phyloP scores from a whole-genome alignment of 2,797 vertebrate species.

The Halcyon leucocephala region DNA sequence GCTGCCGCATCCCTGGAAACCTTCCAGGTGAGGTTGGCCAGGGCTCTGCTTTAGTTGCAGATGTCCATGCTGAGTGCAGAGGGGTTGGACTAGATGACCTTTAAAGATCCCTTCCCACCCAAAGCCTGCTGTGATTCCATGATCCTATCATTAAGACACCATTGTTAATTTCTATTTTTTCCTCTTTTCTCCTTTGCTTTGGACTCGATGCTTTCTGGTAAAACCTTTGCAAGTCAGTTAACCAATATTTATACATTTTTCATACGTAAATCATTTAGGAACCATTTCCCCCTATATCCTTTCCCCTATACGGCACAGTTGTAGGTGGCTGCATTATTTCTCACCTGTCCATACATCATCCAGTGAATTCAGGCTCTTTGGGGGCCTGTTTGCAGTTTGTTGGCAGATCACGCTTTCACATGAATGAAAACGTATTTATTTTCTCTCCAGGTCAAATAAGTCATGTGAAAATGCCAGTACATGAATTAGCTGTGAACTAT shows the following conservation, averaged over 20 bases:
- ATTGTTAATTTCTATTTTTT: not conserved
- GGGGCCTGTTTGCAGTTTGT: not conserved
- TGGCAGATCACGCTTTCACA: not conserved
- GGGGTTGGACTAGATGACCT: not conserved
- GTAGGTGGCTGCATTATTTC: not conserved
- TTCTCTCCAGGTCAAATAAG: not conserved
- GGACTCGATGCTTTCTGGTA: not conserved
- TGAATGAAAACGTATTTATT: conserved; percentile 11
- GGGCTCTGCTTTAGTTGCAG: not conserved
- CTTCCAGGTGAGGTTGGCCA: not conserved
- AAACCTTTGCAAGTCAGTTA: not conserved
- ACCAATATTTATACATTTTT: not conserved
- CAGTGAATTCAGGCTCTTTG: not conserved
- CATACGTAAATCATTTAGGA: not conserved
- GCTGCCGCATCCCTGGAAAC: not conserved
- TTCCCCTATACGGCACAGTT: not conserved
- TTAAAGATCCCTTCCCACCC: not conserved
- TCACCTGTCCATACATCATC: not conserved
- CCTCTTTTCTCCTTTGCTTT: not conserved
- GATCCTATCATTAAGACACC: not conserved
- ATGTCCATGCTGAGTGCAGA: not conserved
- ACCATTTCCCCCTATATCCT: not conserved
- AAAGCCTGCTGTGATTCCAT: not conserved
- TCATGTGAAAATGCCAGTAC: conserved; percentile 7
- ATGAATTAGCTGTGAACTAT: conserved; percentile 35